Base-by-base conservation (phyloP, 2,113 vertebrate genomes). In the Entelurus aequoreus region DNA sequence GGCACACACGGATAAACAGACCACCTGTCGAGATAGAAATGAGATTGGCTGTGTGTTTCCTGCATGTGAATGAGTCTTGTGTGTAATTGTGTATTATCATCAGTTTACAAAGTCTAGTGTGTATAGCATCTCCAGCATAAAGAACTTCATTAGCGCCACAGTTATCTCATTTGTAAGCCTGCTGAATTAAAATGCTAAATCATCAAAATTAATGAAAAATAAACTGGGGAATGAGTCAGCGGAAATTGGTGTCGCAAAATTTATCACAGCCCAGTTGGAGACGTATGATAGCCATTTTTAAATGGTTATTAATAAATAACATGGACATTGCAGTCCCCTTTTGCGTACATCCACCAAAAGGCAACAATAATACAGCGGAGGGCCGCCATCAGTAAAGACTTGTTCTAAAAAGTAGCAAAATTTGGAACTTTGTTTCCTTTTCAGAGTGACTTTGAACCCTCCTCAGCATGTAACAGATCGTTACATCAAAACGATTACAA, bases 21-120 rank as follows among this genome's bases (percentile, higher is more conserved):
- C 76, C 82, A 86, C 82, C 84, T 84, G 82, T 83, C 74, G 82
- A 78, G 79, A 82, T 78, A 72, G 68, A 83, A 79, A 84, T 80
- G 68, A 82, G 77, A 71, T 71, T 19, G 70, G 66, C 66, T 28
- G n/a, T 60, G 63, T 40, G 42, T 47, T 12, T 35, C 52, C 6
- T 13, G 13, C 52, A 14, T 13, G n/a, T 37, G 14, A 60, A 64
- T 70, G 51, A 64, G 62, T 51, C 21, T 11, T 63, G 67, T 67
- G 55, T 67, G 62, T 51, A 47, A 37, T 60, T 55, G 51, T 64
- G 59, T 59, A 42, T 52, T 42, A 35, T 8, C 42, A 60, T 59
- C 16, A 14, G 4, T 35, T 28, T 53, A 6, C 13, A 13, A 11
- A 13, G 12, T 14, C 21, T 36, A 10, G 11, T 14, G 21, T 14